Percentiles rank a stretch among this genome's conserved stretches.
phyloP scores from a whole-genome alignment of 2,797 vertebrate genomes.

The Pangasius sanitwongsei region DNA sequence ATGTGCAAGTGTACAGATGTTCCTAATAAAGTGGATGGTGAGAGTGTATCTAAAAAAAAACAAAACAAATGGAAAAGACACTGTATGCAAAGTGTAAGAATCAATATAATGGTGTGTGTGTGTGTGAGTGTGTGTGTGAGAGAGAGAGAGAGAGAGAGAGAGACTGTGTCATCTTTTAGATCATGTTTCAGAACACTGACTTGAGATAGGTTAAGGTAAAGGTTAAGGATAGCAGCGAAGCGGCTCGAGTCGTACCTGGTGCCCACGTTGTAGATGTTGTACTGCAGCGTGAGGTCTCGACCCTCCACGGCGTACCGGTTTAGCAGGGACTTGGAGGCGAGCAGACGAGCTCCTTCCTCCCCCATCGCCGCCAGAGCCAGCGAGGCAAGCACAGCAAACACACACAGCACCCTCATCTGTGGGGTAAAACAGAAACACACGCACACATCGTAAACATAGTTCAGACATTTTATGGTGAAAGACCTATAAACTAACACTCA shows the following conservation, averaged over 20 bases:
- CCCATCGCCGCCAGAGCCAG: constrained; percentile 62
- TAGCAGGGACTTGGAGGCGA: constrained; percentile 91
- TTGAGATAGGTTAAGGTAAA: no score
- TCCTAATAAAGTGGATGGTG: no score
- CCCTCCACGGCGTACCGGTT: constrained; percentile 95
- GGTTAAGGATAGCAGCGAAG: not conserved
- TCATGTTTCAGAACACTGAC: no score
- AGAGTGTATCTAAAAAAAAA: not conserved
- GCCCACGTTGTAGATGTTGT: constrained; percentile 96
- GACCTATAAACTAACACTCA: not conserved
- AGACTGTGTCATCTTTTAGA: no score
- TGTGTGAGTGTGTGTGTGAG: accelerated
- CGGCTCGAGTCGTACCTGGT: constrained; percentile 79
- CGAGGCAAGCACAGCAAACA: constrained; percentile 68
- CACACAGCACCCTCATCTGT: constrained; percentile 77
- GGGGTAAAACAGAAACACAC: not conserved
- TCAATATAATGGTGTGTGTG: not conserved
- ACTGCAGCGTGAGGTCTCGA: constrained; percentile 91
- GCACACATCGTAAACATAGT: not conserved
- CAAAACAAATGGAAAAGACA: not conserved
- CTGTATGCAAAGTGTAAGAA: not conserved
- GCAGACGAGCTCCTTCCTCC: constrained; percentile 91
- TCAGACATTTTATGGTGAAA: not conserved
- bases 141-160: no score
- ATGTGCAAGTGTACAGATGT: no score